Evolutionary conservation across 2,888 invertebrate species (phyloP).

Genomic region (Lasioglossum vierecki): DNA sequence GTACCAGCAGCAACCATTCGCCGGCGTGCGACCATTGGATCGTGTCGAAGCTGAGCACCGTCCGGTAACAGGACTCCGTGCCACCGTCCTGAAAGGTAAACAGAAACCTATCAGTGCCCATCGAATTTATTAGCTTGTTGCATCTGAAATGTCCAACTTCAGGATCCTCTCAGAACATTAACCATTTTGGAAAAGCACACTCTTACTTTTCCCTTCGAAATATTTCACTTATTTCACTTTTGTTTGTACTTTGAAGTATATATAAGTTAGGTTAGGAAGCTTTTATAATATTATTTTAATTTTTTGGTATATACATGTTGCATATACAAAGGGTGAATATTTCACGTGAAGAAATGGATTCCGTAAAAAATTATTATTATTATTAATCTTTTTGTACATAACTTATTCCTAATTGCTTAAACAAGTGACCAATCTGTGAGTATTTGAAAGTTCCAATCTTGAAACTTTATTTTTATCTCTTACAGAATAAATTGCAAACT

Average conservation of each 20-base stretch:
- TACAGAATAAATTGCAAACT: background rate
- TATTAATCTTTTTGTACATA: background rate
- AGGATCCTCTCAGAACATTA: background rate
- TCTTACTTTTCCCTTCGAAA: too few species aligned
- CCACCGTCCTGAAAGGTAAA: conserved; percentile 85
- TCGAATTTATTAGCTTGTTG: background rate
- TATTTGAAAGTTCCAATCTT: background rate
- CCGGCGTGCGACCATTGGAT: conserved; percentile 87
- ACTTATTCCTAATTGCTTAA: background rate
- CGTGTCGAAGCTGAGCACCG: conserved; percentile 86
- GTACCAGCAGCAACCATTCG: conserved; percentile 87
- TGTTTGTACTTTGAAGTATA: too few species aligned
- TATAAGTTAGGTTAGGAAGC: background rate
- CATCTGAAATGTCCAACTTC: background rate
- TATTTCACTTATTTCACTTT: background rate
- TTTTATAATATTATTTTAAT: background rate
- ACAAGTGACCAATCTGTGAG: background rate
- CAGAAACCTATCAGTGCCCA: conserved; percentile 19
- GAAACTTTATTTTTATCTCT: background rate
- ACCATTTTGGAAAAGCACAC: too few species aligned
- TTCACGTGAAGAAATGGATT: background rate
- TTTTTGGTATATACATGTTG: background rate
- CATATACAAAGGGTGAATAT: too few species aligned
- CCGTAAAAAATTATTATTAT: background rate
- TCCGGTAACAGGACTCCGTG: conserved; percentile 86